Conservation (phyloP, 2,888 invertebrate species). For the Epistrophella euchroma region DNA sequence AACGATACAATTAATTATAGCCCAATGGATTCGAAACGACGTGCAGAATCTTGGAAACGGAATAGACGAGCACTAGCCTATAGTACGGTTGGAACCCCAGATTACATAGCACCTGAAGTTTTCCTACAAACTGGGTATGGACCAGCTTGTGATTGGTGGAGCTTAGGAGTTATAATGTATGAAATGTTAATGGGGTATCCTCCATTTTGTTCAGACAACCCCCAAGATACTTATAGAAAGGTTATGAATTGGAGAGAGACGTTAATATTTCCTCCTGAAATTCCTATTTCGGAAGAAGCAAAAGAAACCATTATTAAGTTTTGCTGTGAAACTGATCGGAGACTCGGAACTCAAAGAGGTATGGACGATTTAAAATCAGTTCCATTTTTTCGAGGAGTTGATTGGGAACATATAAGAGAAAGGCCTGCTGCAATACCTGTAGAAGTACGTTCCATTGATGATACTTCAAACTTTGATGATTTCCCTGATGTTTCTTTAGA, state of each 20-base stretch:
- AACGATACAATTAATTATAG: constrained; percentile 76
- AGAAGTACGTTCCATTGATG: constrained; percentile 99
- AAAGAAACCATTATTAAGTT: constrained; percentile 97
- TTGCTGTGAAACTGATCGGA: constrained; percentile 97
- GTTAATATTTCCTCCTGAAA: constrained; percentile 98
- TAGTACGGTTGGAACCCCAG: constrained; percentile 98
- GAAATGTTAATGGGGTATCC: constrained; percentile 99
- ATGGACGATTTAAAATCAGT: constrained; percentile 97
- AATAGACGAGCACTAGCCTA: constrained; percentile 97
- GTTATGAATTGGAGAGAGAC: constrained; percentile 99
- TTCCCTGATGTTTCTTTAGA: constrained; percentile 99
- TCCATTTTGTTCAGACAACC: constrained; percentile 98
- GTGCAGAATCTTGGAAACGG: constrained; percentile 99
- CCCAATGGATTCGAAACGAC: constrained; percentile 98
- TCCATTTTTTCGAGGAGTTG: constrained; percentile 97
- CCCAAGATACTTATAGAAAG: constrained; percentile 86
- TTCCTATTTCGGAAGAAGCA: constrained; percentile 99
- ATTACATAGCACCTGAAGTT: constrained; percentile 99
- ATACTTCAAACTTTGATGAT: constrained; percentile 99
- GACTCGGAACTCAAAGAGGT: constrained; percentile 94
- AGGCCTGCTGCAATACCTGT: constrained; percentile 99
- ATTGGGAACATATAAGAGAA: constrained; percentile 99
- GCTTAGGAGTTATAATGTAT: constrained; percentile 99
- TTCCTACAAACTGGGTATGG: constrained; percentile 99
- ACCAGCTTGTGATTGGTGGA: constrained; percentile 99